Percentiles rank a stretch among this genome's conserved stretches.
These are phyloP conservation scores for Genyomyrus donnyi DNA, from an alignment of 2,113 vertebrate species.

Conservation along the genomic window DNA sequence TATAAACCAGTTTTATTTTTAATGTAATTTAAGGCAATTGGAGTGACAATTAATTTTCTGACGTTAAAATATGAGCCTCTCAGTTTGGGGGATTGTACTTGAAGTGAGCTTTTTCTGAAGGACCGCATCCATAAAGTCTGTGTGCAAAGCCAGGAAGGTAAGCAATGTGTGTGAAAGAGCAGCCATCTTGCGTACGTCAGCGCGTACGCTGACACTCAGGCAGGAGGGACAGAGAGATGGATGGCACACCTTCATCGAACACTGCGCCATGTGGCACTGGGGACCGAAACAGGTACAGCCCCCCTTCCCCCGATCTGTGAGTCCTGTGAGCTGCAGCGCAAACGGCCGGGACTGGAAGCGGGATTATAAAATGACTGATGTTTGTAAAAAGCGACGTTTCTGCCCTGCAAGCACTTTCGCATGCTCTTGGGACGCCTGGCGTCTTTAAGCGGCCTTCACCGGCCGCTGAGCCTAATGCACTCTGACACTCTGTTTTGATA, in stretches of 20 bases:
- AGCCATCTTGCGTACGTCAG: neutral
- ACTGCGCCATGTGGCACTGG: conserved; percentile 52
- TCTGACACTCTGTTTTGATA: conserved; percentile 99
- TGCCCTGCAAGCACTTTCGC: conserved; percentile 89
- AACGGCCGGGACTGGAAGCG: conserved; percentile 34
- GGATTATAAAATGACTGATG: conserved; percentile 69
- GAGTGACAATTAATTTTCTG: conserved; percentile 17
- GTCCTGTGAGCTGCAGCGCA: neutral
- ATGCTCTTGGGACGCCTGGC: conserved; percentile 65
- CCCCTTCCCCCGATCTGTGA: conserved; percentile 34
- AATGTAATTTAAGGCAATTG: conserved; percentile 26
- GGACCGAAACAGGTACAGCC: conserved; percentile 55
- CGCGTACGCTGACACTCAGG: conserved; percentile 33
- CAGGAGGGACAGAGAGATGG: conserved; percentile 55
- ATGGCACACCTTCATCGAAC: conserved; percentile 64
- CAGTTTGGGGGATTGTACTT: neutral
- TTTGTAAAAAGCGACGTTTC: conserved; percentile 85
- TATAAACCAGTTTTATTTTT: conserved; percentile 41
- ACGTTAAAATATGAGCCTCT: neutral
- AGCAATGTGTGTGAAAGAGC: neutral
- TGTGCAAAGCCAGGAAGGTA: neutral
- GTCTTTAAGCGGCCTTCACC: conserved; percentile 91
- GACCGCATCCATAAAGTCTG: neutral
- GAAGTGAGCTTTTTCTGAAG: neutral
- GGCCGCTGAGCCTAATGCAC: conserved; percentile 89